phyloP scores from a whole-genome alignment of 2,888 invertebrate genomes.

The Mythimna vitellina region DNA sequence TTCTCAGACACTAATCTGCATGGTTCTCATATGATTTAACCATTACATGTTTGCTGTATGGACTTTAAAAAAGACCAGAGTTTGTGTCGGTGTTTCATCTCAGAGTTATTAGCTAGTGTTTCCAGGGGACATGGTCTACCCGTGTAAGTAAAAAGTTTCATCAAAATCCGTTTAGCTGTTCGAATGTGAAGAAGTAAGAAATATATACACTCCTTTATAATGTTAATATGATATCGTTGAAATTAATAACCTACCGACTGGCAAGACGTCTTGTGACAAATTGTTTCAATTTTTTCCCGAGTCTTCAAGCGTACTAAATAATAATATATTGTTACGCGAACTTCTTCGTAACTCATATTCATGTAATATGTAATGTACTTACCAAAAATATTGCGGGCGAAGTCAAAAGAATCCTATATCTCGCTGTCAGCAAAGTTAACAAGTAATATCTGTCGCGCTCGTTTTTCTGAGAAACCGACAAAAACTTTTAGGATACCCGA shows the following conservation, averaged over 20 bases:
- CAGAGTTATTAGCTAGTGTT: no score
- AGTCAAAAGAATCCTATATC: slow-evolving; percentile 37
- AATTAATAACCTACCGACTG: neutral
- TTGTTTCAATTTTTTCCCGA: neutral
- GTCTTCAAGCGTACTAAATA: neutral
- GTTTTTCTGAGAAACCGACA: slow-evolving; percentile 40
- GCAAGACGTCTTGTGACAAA: neutral
- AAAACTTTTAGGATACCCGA: slow-evolving; percentile 42
- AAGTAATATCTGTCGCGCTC: slow-evolving; percentile 52
- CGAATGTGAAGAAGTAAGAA: no score
- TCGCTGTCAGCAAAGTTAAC: slow-evolving; percentile 48
- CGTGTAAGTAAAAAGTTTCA: no score
- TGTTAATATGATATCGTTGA: neutral
- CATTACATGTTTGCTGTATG: no score
- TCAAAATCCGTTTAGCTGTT: no score
- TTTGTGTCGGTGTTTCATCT: no score
- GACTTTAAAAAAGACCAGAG: no score
- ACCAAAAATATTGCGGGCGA: slow-evolving; percentile 29
- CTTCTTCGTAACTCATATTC: slow-evolving; percentile 31
- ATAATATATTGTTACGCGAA: slow-evolving; percentile 35
- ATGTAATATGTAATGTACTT: slow-evolving; percentile 26
- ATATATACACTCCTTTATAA: no score
- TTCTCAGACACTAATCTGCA: no score
- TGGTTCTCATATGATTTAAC: no score
- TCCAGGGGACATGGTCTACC: no score